Percentiles rank a stretch among this genome's conserved stretches.
Evolutionary conservation across 2,797 vertebrate genomes (phyloP).

Genomic region (Coreius guichenoti): DNA sequence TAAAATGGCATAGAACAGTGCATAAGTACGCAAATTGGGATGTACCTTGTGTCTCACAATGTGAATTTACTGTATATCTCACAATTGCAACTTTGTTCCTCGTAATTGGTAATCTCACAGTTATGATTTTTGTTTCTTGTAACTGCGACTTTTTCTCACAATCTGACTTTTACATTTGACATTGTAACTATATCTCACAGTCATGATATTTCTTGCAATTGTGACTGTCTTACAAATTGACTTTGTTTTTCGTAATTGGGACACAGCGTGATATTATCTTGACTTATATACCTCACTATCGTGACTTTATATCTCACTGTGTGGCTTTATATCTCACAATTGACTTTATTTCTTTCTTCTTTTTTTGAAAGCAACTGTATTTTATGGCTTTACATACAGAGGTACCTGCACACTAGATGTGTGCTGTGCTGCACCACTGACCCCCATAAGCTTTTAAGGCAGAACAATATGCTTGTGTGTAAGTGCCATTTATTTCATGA

Average conservation of each 20-base stretch:
- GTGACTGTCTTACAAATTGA: background rate
- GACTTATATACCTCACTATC: background rate
- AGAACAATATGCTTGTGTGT: slow-evolving; percentile 34
- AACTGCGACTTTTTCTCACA: background rate
- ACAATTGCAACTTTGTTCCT: background rate
- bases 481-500: slow-evolving; percentile 62
- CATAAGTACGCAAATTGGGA: too few species aligned
- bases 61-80: background rate
- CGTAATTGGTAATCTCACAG: background rate
- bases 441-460: slow-evolving; percentile 37
- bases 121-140: background rate
- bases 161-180: background rate
- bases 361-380: slow-evolving; percentile 11
- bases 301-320: background rate
- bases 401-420: slow-evolving; percentile 19
- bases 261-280: background rate
- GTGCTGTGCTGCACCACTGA: slow-evolving; percentile 21
- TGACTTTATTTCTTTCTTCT: background rate
- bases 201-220: background rate
- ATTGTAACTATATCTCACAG: background rate
- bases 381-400: background rate
- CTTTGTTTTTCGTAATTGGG: background rate
- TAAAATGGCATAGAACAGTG: too few species aligned
- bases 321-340: background rate
- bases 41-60: background rate